Evolutionary conservation across 2,888 invertebrate genomes (phyloP), one percentile per base, ranked within the genome.

Genomic region (Byasa hedistus): DNA sequence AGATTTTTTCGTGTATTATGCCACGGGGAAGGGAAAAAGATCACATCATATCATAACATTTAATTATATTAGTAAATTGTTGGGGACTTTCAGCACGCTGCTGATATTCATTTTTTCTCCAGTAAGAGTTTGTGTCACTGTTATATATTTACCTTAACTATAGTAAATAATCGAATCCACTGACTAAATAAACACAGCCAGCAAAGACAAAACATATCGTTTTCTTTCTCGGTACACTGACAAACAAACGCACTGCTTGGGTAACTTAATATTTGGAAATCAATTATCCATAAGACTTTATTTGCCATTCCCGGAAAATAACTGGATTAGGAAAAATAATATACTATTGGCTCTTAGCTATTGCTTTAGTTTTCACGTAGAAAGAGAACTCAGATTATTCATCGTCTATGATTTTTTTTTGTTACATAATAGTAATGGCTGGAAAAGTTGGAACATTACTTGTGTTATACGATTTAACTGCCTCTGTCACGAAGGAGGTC

Each of bases 211-310:
- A 75, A 78, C 80, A 81, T 83, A 84, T 81, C 80, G 79, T 81
- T 77, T 79, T 76, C 76, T 77, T 73, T 73, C 71, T 57, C 78
- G 77, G 76, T 77, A 79, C 78, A 78, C 78, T 79, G 75, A 78
- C 81, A 78, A 79, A 75, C 76, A 71, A 77, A 75, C 74, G 73
- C 69, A 75, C 62, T 48, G 63, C 67, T 56, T 58, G 39, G 73
- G 86, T 86, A 87, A 87, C 86, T 85, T 83, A 85, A 89, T 89
- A 87, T 89, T 88, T 85, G 85, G 86, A 83, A 83, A 88, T 83
- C 87, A 86, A 86, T 89, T 88, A 87, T 84, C 86, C 78, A 78
- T 82, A 80, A 80, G 84, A 81, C 44, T 80, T 78, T 84, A 82
- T 84, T 85, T 82, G 81, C 78, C 75, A 76, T 76, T 69, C 69